Base-by-base conservation (phyloP, 2,888 invertebrate species). In the Omphaloscelis lunosa region DNA sequence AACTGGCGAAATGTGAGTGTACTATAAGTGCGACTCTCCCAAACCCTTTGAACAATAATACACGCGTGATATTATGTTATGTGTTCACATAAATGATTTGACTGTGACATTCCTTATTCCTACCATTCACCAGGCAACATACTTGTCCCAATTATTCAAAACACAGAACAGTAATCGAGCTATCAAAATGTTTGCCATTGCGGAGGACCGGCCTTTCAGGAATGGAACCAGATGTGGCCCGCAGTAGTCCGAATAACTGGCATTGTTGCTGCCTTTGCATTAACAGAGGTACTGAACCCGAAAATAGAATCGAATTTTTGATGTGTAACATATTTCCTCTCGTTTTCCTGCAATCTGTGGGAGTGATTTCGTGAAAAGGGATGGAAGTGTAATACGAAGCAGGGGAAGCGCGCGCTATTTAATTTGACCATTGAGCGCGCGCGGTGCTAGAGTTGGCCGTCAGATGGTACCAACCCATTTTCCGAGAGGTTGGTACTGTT, bases 161-260 rank as follows among this genome's bases (percentile, higher is more conserved):
- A 69, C 41, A 51, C 69, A 48, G n/a, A 82, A 51, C 45, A 17
- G 77, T 62, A 62, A 86, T 86, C 61, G 70, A 63, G 58, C 39
- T 17, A 59, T 59, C 59, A 56, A 83, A 82, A 83, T 86, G 45
- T 82, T 77, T 83, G 41, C 70, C 70, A 71, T 70, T 69, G 34
- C 72, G 3, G 39, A 67, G 66, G 41, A 23, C 17, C n/a, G 59
- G 48, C 48, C 34, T 39, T 12, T 56, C 59, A 70, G 59, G 86
- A 68, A 73, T 73, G 70, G 27, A 71, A 29, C n/a, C 84, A 78
- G 70, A 70, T 72, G 86, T 29, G 78, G 34, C 59, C 11, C 69
- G 62, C 12, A 66, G 70, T 59, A 48, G 5, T 20, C 69, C 34
- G 48, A 86, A 86, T 83, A 62, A 58, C 72, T 72, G 69, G 34